phyloP scores from a whole-genome alignment of 2,113 vertebrate species.

The Neogobius melanostomus region DNA sequence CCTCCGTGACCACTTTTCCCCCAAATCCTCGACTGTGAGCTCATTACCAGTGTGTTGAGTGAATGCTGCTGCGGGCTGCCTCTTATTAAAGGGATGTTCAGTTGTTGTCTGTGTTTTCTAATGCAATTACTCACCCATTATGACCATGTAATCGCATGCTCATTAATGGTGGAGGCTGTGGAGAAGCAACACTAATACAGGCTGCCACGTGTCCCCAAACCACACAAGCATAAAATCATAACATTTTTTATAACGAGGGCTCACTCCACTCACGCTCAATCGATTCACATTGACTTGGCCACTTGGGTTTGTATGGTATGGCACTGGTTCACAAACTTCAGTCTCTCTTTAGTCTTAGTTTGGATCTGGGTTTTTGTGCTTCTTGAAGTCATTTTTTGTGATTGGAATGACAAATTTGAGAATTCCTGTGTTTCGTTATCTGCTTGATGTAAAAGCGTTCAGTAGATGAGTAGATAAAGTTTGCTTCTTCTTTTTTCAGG shows the following conservation, averaged over 20 bases:
- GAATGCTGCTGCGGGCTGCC: slow-evolving; percentile 45
- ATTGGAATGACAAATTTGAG: no score
- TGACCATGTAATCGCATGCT: slow-evolving; percentile 66
- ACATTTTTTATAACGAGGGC: background rate
- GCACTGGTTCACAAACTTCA: no score
- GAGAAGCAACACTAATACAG: slow-evolving; percentile 15
- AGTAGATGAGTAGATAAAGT: no score
- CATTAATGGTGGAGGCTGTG: slow-evolving; percentile 63
- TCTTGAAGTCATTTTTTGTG: no score
- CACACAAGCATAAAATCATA: background rate
- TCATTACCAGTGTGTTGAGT: slow-evolving; percentile 62
- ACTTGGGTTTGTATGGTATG: no score
- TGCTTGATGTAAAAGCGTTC: no score
- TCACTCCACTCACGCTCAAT: background rate
- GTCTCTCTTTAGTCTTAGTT: no score
- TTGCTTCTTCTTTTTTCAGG: no score
- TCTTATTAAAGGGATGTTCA: slow-evolving; percentile 59
- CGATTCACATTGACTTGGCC: no score
- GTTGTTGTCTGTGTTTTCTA: slow-evolving; percentile 64
- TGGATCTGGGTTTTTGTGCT: no score
- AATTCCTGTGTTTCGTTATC: no score
- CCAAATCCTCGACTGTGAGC: slow-evolving; percentile 61
- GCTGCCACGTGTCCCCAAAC: background rate
- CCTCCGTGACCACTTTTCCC: slow-evolving; percentile 60
- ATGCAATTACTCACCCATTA: slow-evolving; percentile 73